Percentiles rank a stretch among this genome's conserved stretches.
phyloP scores from a whole-genome alignment of 2,797 vertebrate genomes.

The Alcedo quadribrachys region DNA sequence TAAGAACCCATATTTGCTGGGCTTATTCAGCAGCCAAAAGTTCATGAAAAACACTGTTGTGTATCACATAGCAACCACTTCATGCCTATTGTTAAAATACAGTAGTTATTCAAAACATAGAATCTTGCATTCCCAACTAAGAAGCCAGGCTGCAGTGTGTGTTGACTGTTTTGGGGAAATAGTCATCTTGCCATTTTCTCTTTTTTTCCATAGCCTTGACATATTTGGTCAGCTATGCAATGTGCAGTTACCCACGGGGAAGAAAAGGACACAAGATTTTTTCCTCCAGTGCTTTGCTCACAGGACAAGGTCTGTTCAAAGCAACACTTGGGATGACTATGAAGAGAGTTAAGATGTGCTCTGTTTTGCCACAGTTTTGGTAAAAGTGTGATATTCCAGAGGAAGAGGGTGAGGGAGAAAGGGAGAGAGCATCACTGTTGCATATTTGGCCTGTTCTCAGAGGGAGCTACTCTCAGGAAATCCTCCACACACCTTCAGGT shows the following conservation, averaged over 20 bases:
- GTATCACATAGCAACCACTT: slow-evolving; percentile 56
- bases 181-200: slow-evolving; percentile 30
- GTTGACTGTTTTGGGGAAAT: slow-evolving; percentile 27
- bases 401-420: not conserved
- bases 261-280: not conserved
- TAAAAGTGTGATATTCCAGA: not conserved
- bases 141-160: slow-evolving; percentile 36
- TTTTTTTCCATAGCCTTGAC: slow-evolving; percentile 10
- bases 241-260: slow-evolving; percentile 9
- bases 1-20: slow-evolving; percentile 66
- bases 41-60: slow-evolving; percentile 68
- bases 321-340: not conserved
- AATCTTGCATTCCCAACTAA: slow-evolving; percentile 28
- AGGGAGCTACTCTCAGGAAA: not conserved
- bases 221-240: slow-evolving; percentile 15
- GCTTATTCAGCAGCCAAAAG: slow-evolving; percentile 66
- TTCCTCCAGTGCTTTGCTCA: slow-evolving; percentile 1
- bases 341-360: not conserved
- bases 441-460: not conserved
- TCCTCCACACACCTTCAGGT: not conserved
- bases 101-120: slow-evolving; percentile 49
- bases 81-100: slow-evolving; percentile 62
- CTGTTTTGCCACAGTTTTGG: not conserved
- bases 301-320: slow-evolving; percentile 25
- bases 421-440: not conserved